A percentile compares a stretch with the other conserved stretches of the same genome.
These are phyloP conservation scores for Trachops cirrhosus DNA, from an alignment of 2,797 vertebrate genomes.

Conservation along the genomic window DNA sequence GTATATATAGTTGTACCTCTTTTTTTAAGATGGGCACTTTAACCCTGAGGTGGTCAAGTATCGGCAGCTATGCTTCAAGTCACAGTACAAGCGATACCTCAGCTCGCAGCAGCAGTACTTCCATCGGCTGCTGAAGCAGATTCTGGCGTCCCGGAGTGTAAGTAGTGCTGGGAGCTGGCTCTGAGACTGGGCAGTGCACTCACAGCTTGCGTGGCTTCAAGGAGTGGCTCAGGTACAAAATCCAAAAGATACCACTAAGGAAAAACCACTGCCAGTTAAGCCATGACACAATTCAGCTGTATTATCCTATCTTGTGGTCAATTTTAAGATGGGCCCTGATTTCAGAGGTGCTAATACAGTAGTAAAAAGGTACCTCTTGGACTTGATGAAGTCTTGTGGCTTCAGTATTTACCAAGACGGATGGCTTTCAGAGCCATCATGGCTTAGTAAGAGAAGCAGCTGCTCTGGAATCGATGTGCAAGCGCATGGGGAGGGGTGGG, in stretches of 20 bases:
- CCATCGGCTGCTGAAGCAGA: conserved; percentile 95
- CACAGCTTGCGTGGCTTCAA: neutral
- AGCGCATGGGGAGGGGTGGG: neutral
- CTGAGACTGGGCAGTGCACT: neutral
- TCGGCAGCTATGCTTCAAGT: conserved; percentile 94
- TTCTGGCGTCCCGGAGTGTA: conserved; percentile 96
- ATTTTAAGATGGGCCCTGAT: neutral
- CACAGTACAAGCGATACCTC: conserved; percentile 93
- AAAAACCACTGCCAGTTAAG: neutral
- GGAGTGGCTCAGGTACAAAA: neutral
- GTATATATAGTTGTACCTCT: neutral
- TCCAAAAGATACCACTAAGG: neutral
- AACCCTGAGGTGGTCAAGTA: conserved; percentile 98
- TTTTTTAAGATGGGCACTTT: conserved; percentile 92
- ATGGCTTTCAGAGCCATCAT: neutral
- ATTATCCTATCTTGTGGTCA: neutral
- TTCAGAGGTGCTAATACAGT: neutral
- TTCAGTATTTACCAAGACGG: neutral
- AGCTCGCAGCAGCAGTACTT: conserved; percentile 95
- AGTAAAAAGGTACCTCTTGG: neutral
- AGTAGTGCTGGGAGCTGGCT: conserved; percentile 40
- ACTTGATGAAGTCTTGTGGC: neutral
- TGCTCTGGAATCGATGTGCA: neutral
- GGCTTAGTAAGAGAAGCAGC: neutral
- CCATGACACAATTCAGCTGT: neutral